These are phyloP conservation scores for Serilophus lunatus DNA, from an alignment of 2,113 vertebrate genomes.

Conservation along the genomic window DNA sequence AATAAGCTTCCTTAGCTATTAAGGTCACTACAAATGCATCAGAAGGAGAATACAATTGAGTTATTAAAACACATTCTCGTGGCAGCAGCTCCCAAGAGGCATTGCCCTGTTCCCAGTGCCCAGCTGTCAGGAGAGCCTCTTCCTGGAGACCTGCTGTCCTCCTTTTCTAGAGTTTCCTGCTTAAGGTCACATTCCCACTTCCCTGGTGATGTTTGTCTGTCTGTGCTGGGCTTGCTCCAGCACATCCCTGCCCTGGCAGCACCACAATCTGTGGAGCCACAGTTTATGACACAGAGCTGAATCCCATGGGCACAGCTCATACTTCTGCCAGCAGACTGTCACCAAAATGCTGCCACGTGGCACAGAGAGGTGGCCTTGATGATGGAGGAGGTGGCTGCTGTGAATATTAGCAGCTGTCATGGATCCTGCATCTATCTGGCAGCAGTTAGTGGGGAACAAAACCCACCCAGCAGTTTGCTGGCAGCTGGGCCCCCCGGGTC, in stretches of 20 bases:
- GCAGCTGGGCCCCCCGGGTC: not conserved
- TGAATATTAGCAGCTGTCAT: not conserved
- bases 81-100: not conserved
- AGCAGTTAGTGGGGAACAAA: not conserved
- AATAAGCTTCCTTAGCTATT: not conserved
- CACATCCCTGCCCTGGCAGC: not conserved
- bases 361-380: not conserved
- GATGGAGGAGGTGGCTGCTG: not conserved
- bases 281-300: fast-evolving
- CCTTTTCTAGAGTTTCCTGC: not conserved
- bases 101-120: not conserved
- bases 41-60: not conserved
- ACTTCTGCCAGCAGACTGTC: not conserved
- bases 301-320: not conserved
- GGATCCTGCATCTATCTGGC: fast-evolving
- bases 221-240: not conserved
- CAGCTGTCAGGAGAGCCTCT: not conserved
- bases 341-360: not conserved
- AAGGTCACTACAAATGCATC: not conserved
- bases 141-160: not conserved
- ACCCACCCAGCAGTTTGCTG: not conserved
- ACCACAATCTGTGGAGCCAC: fast-evolving
- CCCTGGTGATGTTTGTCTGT: not conserved
- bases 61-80: not conserved
- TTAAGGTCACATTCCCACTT: not conserved